A percentile compares a stretch with the other conserved stretches of the same genome.
These are phyloP conservation scores for rat (Rattus norvegicus) DNA, from an alignment of 2,113 vertebrate species.

Conservation along the genomic window DNA sequence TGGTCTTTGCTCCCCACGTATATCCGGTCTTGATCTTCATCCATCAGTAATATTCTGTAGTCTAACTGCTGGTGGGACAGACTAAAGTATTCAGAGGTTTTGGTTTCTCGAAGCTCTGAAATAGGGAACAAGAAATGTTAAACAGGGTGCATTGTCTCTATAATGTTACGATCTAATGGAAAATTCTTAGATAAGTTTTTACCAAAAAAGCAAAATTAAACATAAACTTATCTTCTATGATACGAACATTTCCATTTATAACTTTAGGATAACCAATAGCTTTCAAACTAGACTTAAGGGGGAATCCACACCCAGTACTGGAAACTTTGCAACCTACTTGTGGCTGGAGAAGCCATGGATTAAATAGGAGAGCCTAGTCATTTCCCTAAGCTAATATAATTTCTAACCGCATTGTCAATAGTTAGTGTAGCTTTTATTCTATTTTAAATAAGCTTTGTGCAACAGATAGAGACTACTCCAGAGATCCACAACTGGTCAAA, in stretches of 20 bases:
- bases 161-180: slow-evolving; percentile 40
- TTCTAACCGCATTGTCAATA: not conserved
- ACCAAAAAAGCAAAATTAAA: slow-evolving; percentile 21
- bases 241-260: not conserved
- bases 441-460: not conserved
- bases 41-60: slow-evolving; percentile 98
- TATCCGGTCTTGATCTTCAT: slow-evolving; percentile 98
- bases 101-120: slow-evolving; percentile 93
- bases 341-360: not conserved
- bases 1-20: slow-evolving; percentile 99
- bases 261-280: not conserved
- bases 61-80: slow-evolving; percentile 94
- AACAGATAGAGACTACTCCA: not conserved
- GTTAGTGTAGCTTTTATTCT: not conserved
- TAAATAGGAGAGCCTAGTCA: no score
- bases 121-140: slow-evolving; percentile 68
- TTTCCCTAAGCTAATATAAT: not conserved
- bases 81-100: slow-evolving; percentile 93
- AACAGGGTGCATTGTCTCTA: not conserved
- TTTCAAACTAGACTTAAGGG: not conserved
- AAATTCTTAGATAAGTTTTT: slow-evolving; percentile 35
- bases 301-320: not conserved
- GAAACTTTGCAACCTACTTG: not conserved
- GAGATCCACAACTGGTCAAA: not conserved
- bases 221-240: slow-evolving; percentile 25